Evolutionary conservation across 2,113 vertebrate species (phyloP), one percentile per base, ranked within the genome.

Genomic region (Halcyon senegalensis): DNA sequence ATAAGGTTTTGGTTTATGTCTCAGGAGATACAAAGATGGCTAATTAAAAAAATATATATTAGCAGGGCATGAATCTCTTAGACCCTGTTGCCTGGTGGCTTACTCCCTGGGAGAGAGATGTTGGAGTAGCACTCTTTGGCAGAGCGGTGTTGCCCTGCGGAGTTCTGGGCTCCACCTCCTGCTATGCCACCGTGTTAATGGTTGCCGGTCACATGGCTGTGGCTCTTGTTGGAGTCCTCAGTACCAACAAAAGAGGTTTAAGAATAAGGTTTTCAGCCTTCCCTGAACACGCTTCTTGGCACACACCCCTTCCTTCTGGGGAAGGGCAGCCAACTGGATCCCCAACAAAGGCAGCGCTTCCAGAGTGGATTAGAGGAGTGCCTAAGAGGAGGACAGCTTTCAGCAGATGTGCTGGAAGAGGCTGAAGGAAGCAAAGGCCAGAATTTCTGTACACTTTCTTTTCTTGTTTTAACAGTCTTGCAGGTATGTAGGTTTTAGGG

Each of bases 241-340:
- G 21, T 87, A 79, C 19, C 12, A 78, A 84, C 16, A 84, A 84
- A 89, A 95, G 91, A 84, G n/a, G 48, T 35, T 89, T 92, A 31
- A 79, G 44, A 82, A 39, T 31, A 51, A 91, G 35, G 33, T 62
- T 95, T 89, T 84, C 69, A 87, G 80, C 51, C 73, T 94, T 87
- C 44, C 48, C 56, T 0, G 0, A 56, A 69, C 9, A 0, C 0
- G 2, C 51, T 95, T 69, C 72, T 94, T 96, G 93, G 95, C 94
- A 84, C 37, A 33, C 30, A 7, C 76, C 51, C 48, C 51, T 95
- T 89, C 86, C 24, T 94, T 77, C 77, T 56, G 60, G 33, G n/a
- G 60, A 89, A 94, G 35, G 30, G 84, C 87, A 81, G 93, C 76
- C 91, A 94, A 59, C 75, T 95, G 90, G 79, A 88, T 90, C 72